Evolutionary conservation across 2,888 invertebrate species (phyloP).

Genomic region (Drosophila infuscata): DNA sequence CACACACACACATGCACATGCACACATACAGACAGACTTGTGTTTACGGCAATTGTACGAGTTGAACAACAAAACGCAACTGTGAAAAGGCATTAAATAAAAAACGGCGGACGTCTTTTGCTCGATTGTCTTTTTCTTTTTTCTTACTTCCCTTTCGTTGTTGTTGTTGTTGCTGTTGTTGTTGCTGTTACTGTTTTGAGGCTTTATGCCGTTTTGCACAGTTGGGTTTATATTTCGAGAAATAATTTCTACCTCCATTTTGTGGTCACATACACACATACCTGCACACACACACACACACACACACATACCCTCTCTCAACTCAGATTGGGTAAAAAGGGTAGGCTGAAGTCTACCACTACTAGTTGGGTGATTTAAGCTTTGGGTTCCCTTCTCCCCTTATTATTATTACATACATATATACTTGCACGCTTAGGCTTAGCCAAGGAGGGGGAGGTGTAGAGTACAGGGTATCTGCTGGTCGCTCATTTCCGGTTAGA

Average conservation of each 20-base stretch:
- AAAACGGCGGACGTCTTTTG: constrained; percentile 52
- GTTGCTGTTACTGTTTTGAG: constrained; percentile 12
- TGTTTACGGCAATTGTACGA: constrained; percentile 12
- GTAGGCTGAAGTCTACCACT: neutral
- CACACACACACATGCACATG: neutral
- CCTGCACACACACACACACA: neutral
- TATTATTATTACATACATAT: neutral
- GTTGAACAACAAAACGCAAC: constrained; percentile 23
- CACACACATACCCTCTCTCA: neutral
- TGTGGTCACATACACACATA: neutral
- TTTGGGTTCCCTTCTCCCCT: neutral
- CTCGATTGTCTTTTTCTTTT: constrained; percentile 50
- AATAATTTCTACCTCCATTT: constrained; percentile 51
- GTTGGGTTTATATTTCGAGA: constrained; percentile 70
- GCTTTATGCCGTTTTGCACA: constrained; percentile 69
- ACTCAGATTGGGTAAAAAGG: neutral
- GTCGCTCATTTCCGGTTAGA: constrained; percentile 12
- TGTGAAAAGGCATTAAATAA: constrained; percentile 46
- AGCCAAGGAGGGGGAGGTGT: neutral
- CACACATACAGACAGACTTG: neutral
- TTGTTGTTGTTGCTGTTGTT: neutral
- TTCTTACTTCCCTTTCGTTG: constrained; percentile 2
- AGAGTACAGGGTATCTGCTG: neutral
- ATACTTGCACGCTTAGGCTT: neutral
- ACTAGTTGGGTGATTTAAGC: neutral